Conservation (phyloP, 2,113 vertebrate genomes). For the Solea senegalensis region DNA sequence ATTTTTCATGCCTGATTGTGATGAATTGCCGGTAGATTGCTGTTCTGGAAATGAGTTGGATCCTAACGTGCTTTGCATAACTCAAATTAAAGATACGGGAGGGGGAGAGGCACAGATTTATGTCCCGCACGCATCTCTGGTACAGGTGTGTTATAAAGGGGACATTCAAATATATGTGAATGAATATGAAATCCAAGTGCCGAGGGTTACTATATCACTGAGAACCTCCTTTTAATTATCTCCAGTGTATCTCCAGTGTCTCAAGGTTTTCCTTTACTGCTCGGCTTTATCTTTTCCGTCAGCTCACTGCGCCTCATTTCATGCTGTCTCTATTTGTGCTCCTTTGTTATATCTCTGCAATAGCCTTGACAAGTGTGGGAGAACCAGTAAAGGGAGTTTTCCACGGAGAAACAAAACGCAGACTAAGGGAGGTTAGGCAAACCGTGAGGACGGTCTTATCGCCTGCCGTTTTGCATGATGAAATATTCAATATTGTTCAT, state of each 20-base stretch:
- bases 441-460: constrained; percentile 36
- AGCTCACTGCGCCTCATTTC: constrained; percentile 40
- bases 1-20: constrained; percentile 59
- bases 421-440: constrained; percentile 31
- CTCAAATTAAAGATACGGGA: constrained; percentile 32
- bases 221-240: constrained; percentile 72
- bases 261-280: constrained; percentile 51
- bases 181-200: constrained; percentile 38
- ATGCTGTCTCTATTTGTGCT: constrained; percentile 52
- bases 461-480: constrained; percentile 33
- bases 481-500: constrained; percentile 39
- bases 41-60: constrained; percentile 56
- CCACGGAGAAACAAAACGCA: constrained; percentile 38
- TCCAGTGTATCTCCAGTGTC: constrained; percentile 42
- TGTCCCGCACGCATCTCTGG: constrained; percentile 9
- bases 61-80: constrained; percentile 42
- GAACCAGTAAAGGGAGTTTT: constrained; percentile 44
- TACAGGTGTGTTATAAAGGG: constrained; percentile 15
- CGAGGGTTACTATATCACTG: constrained; percentile 50
- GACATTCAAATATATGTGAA: constrained; percentile 49
- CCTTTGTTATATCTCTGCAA: constrained; percentile 56
- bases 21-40: constrained; percentile 56
- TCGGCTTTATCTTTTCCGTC: constrained; percentile 49
- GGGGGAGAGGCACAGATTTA: constrained; percentile 35
- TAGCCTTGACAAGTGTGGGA: constrained; percentile 63